Base-by-base conservation (phyloP, 2,113 vertebrate genomes). In the Phoxinus phoxinus region DNA sequence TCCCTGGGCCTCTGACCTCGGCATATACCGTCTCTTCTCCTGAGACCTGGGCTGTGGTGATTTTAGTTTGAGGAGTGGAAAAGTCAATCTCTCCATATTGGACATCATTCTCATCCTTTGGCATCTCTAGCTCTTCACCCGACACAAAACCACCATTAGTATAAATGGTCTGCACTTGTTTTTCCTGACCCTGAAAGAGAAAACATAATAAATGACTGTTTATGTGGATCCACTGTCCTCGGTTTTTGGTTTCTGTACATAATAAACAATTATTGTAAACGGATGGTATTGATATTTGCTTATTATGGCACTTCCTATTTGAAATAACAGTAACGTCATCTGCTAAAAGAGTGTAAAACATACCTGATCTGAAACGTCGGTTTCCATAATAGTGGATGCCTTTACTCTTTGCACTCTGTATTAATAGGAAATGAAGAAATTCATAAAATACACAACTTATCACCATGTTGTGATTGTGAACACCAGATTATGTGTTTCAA, bases 31-130 rank as follows among this genome's bases (percentile, higher is more conserved):
- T 82, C 6, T 69, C 63, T 12, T 10, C 3, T 56, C 9, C 74
- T 2, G 44, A 61, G 19, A 6, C 2, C 19, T 53, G 32, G 25
- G 0, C 63, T 12, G 15, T 7, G 41, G 27, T 2, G 61, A 19
- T 32, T 21, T 82, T 21, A 2, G 27, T 82, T 30, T 82, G 80
- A 2, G 1, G 2, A 67, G 6, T 32, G 63, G 80, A 51, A 3
- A 82, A 69, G 41, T 82, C 27, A 53, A 82, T 69, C 27, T 69
- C 19, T 30, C 46, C 80, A 69, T 82, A 69, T 9, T 82, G 63
- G 19, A 82, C 5, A 1, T 82, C 41, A n/a, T 21, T 69, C 27
- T 82, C 19, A 23, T 51, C 41, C 6, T 51, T 65, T 51, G 80
- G 19, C 17, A 53, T 69, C 19, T 69, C 48, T 23, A 41, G 17